These are phyloP conservation scores for Drosophila repletoides DNA, from an alignment of 1,140 invertebrate species.

Conservation along the genomic window DNA sequence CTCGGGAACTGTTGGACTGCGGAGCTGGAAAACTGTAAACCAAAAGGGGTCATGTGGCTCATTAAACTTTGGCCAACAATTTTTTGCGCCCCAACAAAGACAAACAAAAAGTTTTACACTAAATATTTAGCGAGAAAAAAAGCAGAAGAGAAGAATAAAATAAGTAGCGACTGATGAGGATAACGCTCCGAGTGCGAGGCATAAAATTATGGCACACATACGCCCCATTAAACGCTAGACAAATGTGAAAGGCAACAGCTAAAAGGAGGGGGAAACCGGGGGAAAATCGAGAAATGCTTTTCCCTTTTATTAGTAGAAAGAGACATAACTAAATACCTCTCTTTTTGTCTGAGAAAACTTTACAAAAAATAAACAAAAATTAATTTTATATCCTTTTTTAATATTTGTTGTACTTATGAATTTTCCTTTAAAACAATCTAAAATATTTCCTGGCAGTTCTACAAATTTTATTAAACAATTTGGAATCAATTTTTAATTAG, in stretches of 20 bases:
- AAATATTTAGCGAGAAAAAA: conserved; percentile 58
- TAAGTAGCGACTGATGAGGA: conserved; percentile 24
- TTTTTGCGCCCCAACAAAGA: conserved; percentile 67
- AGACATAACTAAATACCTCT: no score
- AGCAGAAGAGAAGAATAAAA: conserved; percentile 5
- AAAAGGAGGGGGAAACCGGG: background rate
- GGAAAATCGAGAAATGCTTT: background rate
- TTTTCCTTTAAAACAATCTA: no score
- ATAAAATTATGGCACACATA: conserved; percentile 67
- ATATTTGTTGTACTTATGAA: no score
- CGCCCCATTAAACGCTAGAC: conserved; percentile 62
- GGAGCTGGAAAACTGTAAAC: conserved; percentile 19
- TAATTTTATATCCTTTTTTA: no score
- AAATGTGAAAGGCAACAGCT: conserved; percentile 37
- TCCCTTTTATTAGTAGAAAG: no score
- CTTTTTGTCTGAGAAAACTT: no score
- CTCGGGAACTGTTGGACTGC: conserved; percentile 17
- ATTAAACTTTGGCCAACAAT: conserved; percentile 77
- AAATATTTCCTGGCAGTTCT: no score
- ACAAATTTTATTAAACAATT: no score
- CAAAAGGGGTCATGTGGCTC: conserved; percentile 74
- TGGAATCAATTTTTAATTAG: no score
- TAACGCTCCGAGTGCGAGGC: conserved; percentile 1
- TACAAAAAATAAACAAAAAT: no score
- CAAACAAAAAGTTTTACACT: conserved; percentile 77